Percentiles rank a stretch among this genome's conserved stretches.
These are phyloP conservation scores for Hydrozoanthus tunicans DNA, from an alignment of 64 coral and sea anemone genomes.

Conservation along the genomic window DNA sequence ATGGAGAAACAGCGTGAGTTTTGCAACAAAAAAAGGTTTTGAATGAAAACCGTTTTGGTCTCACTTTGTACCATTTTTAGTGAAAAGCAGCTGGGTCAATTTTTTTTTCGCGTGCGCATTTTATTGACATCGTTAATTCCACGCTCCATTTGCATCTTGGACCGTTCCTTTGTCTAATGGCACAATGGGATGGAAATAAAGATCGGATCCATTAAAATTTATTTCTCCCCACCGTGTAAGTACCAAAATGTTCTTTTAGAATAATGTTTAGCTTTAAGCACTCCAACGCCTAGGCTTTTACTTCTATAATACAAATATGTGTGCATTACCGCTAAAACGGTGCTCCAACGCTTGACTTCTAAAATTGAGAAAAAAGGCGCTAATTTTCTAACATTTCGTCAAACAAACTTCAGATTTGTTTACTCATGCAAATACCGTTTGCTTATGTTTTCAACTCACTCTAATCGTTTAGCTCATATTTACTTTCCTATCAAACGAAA, in stretches of 20 bases:
- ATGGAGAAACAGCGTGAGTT: constrained; percentile 52
- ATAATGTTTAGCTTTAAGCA: not conserved
- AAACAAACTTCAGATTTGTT: constrained; percentile 39
- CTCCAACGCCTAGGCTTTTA: not conserved
- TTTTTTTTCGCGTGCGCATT: constrained; percentile 37
- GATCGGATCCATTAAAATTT: constrained; percentile 35
- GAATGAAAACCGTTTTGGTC: constrained; percentile 37
- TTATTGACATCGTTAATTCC: constrained; percentile 44
- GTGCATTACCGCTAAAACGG: too few relatives aligned
- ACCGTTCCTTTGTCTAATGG: constrained; percentile 28
- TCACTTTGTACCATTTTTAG: constrained; percentile 1
- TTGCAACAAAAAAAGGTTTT: constrained; percentile 28
- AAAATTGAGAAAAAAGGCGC: not conserved
- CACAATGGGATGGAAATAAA: constrained; percentile 56
- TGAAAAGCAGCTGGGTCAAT: constrained; percentile 19
- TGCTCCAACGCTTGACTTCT: not conserved
- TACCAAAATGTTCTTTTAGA: constrained; percentile 51
- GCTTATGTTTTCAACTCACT: constrained; percentile 54
- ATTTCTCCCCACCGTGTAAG: constrained; percentile 33
- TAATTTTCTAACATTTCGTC: constrained; percentile 18
- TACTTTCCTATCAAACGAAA: constrained; percentile 66
- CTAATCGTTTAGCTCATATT: constrained; percentile 53
- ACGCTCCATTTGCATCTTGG: constrained; percentile 47
- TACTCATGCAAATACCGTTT: constrained; percentile 46
- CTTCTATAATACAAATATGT: too few relatives aligned